Evolutionary conservation across 2,888 invertebrate genomes (phyloP).

Genomic region (Biston betularia): DNA sequence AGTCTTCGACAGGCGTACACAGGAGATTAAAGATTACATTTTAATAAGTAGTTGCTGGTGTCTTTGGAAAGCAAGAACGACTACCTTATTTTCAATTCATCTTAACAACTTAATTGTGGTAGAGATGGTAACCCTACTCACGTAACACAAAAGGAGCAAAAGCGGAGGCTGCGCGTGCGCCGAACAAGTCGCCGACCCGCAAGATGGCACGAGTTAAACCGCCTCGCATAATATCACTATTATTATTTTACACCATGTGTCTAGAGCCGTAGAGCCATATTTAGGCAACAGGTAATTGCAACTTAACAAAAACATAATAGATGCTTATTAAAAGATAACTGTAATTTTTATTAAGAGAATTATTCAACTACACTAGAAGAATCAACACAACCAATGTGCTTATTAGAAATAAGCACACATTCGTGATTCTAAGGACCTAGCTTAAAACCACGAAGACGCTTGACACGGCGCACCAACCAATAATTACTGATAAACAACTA

Average conservation of each 20-base stretch:
- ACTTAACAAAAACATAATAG: slow-evolving; percentile 11
- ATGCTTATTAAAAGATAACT: slow-evolving; percentile 13
- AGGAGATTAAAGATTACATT: no score
- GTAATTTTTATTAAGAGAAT: slow-evolving; percentile 6
- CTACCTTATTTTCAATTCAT: no score
- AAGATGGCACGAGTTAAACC: slow-evolving; percentile 81
- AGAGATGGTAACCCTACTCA: slow-evolving; percentile 26
- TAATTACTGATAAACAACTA: no score
- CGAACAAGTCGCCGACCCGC: slow-evolving; percentile 70
- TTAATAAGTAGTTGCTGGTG: no score
- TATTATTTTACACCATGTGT: slow-evolving; percentile 26
- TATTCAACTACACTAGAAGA: not conserved
- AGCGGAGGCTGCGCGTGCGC: slow-evolving; percentile 83
- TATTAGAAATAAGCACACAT: not conserved
- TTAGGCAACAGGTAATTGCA: slow-evolving; percentile 26
- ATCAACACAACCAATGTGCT: not conserved
- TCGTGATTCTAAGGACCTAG: no score
- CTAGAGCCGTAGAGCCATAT: slow-evolving; percentile 22
- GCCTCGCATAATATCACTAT: slow-evolving; percentile 45
- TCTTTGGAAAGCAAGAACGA: no score
- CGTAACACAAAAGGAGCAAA: slow-evolving; percentile 77
- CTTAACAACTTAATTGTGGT: no score
- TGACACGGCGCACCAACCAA: no score
- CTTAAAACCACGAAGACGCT: no score
- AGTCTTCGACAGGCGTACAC: no score